A percentile compares a stretch with the other conserved stretches of the same genome.
These are phyloP conservation scores for Plodia interpunctella DNA, from an alignment of 1,140 invertebrate species.

Conservation along the genomic window DNA sequence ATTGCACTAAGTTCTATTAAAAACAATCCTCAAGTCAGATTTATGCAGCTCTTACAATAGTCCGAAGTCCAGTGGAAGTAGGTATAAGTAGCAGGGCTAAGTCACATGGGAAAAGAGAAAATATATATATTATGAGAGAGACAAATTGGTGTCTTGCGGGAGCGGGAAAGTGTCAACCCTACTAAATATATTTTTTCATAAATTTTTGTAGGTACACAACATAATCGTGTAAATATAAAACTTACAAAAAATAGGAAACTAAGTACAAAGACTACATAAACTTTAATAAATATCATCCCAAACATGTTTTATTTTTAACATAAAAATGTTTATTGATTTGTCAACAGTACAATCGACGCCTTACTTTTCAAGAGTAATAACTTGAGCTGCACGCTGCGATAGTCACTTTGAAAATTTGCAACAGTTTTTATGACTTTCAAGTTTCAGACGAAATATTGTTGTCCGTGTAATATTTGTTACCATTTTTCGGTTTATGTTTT, in stretches of 20 bases:
- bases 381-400: neutral
- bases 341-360: constrained; percentile 13
- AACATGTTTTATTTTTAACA: too few relatives aligned
- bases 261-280: too few relatives aligned
- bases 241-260: too few relatives aligned
- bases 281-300: too few relatives aligned
- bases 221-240: too few relatives aligned
- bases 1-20: constrained; percentile 31
- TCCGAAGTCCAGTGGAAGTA: constrained; percentile 14
- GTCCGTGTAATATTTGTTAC: neutral
- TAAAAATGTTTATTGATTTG: neutral
- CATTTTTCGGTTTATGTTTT: neutral
- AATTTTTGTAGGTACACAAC: too few relatives aligned
- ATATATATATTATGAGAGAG: too few relatives aligned
- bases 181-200: too few relatives aligned
- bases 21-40: constrained; percentile 50
- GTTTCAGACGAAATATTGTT: neutral
- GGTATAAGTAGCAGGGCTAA: too few relatives aligned
- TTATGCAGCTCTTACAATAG: constrained; percentile 42
- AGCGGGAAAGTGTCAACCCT: too few relatives aligned
- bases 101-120: too few relatives aligned
- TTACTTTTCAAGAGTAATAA: neutral
- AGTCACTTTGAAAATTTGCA: constrained; percentile 1
- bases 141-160: too few relatives aligned
- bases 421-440: constrained; percentile 1